Evolutionary conservation across 1,140 invertebrate species (phyloP).

Genomic region (Neodiprion pinetum): DNA sequence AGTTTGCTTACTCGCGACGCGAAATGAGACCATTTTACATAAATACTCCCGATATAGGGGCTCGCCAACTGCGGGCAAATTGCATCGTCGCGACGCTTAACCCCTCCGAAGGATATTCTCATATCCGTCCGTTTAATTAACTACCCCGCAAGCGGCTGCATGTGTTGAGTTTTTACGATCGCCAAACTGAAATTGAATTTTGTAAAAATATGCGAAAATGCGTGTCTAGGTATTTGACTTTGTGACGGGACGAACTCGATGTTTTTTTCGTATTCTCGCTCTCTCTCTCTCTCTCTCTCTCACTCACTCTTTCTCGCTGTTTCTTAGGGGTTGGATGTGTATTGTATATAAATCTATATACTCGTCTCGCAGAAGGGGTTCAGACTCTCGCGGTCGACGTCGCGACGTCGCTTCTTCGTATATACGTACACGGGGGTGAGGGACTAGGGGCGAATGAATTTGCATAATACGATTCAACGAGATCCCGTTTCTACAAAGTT

Average conservation of each 20-base stretch:
- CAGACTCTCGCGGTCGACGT: no score
- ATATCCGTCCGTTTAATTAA: slow-evolving; percentile 33
- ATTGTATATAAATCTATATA: no score
- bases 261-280: slow-evolving; percentile 22
- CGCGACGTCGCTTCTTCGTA: no score
- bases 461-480: slow-evolving; percentile 61
- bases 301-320: background rate
- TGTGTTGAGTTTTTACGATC: background rate
- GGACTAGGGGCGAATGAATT: slow-evolving; percentile 33
- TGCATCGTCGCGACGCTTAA: slow-evolving; percentile 46
- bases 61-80: slow-evolving; percentile 45
- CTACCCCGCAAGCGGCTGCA: background rate
- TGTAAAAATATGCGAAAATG: background rate
- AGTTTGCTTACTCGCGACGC: slow-evolving; percentile 38
- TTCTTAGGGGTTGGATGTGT: no score
- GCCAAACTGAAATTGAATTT: background rate
- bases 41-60: slow-evolving; percentile 53
- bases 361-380: no score
- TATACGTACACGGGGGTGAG: no score
- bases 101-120: slow-evolving; percentile 49
- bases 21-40: slow-evolving; percentile 57
- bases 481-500: slow-evolving; percentile 58
- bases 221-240: background rate
- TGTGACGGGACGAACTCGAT: background rate
- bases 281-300: slow-evolving; percentile 5